Base-by-base conservation (phyloP, 2,113 vertebrate species). In the Pomatostomus ruficeps region DNA sequence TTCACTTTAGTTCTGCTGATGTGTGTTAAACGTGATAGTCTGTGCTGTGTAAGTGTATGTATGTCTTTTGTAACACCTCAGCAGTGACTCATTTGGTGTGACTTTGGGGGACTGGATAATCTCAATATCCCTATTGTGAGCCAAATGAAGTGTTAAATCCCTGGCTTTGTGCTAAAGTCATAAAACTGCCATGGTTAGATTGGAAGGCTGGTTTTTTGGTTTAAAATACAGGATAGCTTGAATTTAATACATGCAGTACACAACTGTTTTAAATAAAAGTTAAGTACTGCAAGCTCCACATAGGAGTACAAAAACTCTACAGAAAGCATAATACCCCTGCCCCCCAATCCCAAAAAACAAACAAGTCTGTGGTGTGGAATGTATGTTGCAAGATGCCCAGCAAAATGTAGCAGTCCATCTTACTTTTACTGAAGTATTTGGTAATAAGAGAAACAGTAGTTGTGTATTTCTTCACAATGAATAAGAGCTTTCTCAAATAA, bases 261-360 rank as follows among this genome's bases (percentile, higher is more conserved):
- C 18, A 52, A 48, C 11, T 40, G 5, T 52, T 65, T 33, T 26
- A 68, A 81, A 40, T n/a, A 77, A 38, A 31, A 57, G 40, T 5
- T 11, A 33, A 48, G 9, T 57, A 42, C 12, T 45, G 3, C 40
- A 65, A 49, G 12, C 10, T 63, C 7, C 52, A 12, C 6, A 1
- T 31, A 3, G 4, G 14, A 51, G 9, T 54, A 45, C 8, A 38
- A 67, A 92, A 70, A 2, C 2, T 9, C 38, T 26, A 18, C 36
- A 66, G 15, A 28, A 57, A 85, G 8, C n/a, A n/a, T 42, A 46
- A 66, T 2, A 2, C 2, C 2, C 5, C n/a, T n/a, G n/a, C 24
- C 7, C 3, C 8, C 9, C 11, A n/a, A n/a, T 2, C 11, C 6
- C 4, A 6, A 7, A 4, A 1, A 9, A 14, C 33, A 6, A 19